These are phyloP conservation scores for Phrynosoma blainvillii DNA, from an alignment of 2,113 vertebrate species.

Conservation along the genomic window DNA sequence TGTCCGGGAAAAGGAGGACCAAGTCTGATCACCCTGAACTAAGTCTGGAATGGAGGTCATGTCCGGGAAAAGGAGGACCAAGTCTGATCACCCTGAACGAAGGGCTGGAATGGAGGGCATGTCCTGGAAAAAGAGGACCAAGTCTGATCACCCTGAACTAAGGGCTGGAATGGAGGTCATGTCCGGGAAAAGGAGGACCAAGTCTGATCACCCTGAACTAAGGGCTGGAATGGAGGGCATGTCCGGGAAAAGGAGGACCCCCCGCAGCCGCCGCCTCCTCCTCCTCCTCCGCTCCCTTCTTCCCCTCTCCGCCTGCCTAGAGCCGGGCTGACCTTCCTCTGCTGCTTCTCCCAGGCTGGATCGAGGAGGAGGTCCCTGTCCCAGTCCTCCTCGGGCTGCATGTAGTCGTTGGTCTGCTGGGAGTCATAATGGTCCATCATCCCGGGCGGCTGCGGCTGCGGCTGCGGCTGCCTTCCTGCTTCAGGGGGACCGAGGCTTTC, in stretches of 20 bases:
- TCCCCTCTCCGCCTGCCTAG: not conserved
- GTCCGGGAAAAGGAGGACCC: not conserved
- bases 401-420: constrained; percentile 83
- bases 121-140: too few species aligned
- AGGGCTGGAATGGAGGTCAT: too few species aligned
- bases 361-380: constrained; percentile 93
- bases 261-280: not conserved
- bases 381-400: constrained; percentile 94
- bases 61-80: too few species aligned
- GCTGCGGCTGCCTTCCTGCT: constrained; percentile 28
- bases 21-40: too few species aligned
- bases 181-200: too few species aligned
- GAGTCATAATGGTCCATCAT: constrained; percentile 90
- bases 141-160: too few species aligned
- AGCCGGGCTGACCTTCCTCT: constrained; percentile 85
- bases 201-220: too few species aligned
- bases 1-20: too few species aligned
- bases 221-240: too few species aligned
- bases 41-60: too few species aligned
- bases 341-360: constrained; percentile 97
- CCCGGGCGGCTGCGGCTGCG: constrained; percentile 40
- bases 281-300: not conserved
- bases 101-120: too few species aligned
- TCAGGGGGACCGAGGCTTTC: not conserved
- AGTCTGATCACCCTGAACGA: too few species aligned